phyloP scores from a whole-genome alignment of 2,888 invertebrate genomes.

The Microdon myrmicae region DNA sequence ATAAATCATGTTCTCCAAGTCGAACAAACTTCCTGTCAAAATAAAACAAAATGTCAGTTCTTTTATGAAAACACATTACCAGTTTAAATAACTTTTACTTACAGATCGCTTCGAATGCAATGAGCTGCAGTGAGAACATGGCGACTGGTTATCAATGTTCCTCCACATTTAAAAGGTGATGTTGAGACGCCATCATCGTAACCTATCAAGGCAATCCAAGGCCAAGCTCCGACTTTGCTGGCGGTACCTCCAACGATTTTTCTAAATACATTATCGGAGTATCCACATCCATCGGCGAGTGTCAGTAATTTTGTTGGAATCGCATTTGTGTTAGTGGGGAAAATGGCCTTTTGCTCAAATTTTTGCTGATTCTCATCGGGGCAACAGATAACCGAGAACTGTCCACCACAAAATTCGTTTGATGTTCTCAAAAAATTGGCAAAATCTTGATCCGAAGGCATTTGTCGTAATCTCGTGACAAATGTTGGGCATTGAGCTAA shows the following conservation, averaged over 20 bases:
- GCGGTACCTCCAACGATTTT: conserved; percentile 79
- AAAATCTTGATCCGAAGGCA: conserved; percentile 56
- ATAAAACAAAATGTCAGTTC: conserved; percentile 43
- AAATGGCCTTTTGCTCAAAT: neutral
- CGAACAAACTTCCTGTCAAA: conserved; percentile 74
- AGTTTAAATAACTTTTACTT: conserved; percentile 46
- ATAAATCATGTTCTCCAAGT: conserved; percentile 81
- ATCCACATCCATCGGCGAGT: conserved; percentile 72
- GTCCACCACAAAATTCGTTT: conserved; percentile 57
- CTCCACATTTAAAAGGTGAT: conserved; percentile 67
- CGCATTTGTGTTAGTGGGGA: conserved; percentile 48
- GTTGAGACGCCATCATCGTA: conserved; percentile 69
- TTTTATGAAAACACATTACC: too few species aligned
- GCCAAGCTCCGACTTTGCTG: conserved; percentile 78
- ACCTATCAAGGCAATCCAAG: conserved; percentile 82
- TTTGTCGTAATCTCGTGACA: conserved; percentile 54
- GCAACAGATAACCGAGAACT: conserved; percentile 59
- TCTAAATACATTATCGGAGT: conserved; percentile 69
- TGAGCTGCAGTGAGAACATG: conserved; percentile 77
- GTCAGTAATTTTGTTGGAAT: conserved; percentile 59
- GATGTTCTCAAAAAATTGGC: conserved; percentile 58
- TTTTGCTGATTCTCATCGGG: conserved; percentile 52
- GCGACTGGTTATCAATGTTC: conserved; percentile 65
- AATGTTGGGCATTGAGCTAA: conserved; percentile 57
- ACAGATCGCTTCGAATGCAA: conserved; percentile 61